Percentiles rank a stretch among this genome's conserved stretches.
Evolutionary conservation across 1,140 invertebrate genomes (phyloP).

Genomic region (Drosophila quadrilineata): DNA sequence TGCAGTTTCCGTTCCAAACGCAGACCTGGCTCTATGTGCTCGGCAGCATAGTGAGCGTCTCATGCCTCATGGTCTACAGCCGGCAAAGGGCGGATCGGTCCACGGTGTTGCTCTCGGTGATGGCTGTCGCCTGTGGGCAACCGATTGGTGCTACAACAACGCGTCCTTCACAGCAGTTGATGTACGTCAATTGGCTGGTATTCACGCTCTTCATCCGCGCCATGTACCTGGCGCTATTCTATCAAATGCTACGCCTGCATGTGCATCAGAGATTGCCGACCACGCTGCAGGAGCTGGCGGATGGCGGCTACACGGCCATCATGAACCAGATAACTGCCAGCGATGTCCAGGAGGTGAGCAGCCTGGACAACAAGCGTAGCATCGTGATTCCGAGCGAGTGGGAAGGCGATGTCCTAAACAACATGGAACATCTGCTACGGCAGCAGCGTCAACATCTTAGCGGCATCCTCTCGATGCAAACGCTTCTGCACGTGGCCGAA

Average conservation of each 20-base stretch:
- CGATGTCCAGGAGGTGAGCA: constrained; percentile 36
- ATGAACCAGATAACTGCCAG: constrained; percentile 40
- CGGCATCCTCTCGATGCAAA: constrained; percentile 39
- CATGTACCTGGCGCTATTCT: constrained; percentile 52
- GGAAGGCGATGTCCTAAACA: constrained; percentile 36
- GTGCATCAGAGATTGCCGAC: constrained; percentile 43
- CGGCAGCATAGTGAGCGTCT: constrained; percentile 24
- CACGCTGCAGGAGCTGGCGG: constrained; percentile 25
- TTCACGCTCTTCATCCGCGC: constrained; percentile 44
- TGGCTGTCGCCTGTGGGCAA: constrained; percentile 34
- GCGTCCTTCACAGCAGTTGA: constrained; percentile 26
- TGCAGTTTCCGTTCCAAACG: constrained; percentile 45
- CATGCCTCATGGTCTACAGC: constrained; percentile 26
- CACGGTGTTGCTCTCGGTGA: constrained; percentile 27
- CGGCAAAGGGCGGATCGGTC: constrained; percentile 1
- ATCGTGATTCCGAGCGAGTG: constrained; percentile 29
- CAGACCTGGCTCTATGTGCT: constrained; percentile 41
- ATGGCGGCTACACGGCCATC: constrained; percentile 33
- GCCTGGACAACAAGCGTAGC: constrained; percentile 4
- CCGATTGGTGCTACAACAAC: constrained; percentile 17
- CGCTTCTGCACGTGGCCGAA: constrained; percentile 31
- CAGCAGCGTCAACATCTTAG: constrained; percentile 9
- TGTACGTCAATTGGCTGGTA: constrained; percentile 43
- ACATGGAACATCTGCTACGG: constrained; percentile 18
- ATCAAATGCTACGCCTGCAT: constrained; percentile 46